A percentile compares a stretch with the other conserved stretches of the same genome.
These are phyloP conservation scores for Habroteleia sp. DNA, from an alignment of 2,888 invertebrate genomes.

Conservation along the genomic window DNA sequence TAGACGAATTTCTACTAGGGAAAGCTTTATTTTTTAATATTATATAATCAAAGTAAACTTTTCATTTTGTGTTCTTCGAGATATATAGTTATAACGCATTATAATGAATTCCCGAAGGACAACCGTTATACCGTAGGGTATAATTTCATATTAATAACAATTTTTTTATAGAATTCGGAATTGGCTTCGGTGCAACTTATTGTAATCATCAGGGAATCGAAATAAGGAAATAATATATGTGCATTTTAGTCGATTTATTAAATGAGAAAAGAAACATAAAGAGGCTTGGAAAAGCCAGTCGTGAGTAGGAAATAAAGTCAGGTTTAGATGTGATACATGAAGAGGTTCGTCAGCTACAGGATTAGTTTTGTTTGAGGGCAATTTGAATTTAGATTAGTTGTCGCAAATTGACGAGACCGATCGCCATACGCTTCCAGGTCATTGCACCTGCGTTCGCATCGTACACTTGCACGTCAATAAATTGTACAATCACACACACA, in stretches of 20 bases:
- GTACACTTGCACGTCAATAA: constrained; percentile 30
- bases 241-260: constrained; percentile 18
- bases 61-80: no score
- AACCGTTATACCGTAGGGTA: no score
- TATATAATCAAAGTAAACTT: no score
- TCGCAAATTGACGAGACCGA: constrained; percentile 75
- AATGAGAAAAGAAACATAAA: neutral
- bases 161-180: neutral
- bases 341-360: constrained; percentile 71
- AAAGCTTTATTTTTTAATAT: no score
- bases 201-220: constrained; percentile 2
- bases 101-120: constrained; percentile 25
- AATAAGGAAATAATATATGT: constrained; percentile 22
- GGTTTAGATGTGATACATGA: constrained; percentile 46
- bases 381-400: constrained; percentile 81
- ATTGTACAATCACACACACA: constrained; percentile 27
- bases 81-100: no score
- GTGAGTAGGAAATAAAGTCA: constrained; percentile 34
- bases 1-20: no score
- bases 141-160: neutral
- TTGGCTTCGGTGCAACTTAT: constrained; percentile 9
- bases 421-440: constrained; percentile 49
- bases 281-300: constrained; percentile 50
- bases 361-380: constrained; percentile 80
- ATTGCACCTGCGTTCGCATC: constrained; percentile 28